These are phyloP conservation scores for Dicranocentrus wangi DNA, from an alignment of 2,888 invertebrate genomes.

Conservation along the genomic window DNA sequence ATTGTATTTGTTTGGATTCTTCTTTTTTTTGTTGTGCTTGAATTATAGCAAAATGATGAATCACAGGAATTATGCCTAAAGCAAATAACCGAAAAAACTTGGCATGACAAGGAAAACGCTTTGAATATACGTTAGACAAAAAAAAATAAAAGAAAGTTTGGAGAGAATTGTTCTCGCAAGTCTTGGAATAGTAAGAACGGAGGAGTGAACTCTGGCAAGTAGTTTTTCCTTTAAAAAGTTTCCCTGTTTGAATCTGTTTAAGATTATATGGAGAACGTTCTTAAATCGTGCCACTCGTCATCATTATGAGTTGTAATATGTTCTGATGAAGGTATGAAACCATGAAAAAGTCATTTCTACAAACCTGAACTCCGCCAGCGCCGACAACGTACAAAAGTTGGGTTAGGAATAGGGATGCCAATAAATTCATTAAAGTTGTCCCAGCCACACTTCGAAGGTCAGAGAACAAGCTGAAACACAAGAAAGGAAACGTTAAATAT, in stretches of 20 bases:
- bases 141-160: too few species aligned
- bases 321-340: too few species aligned
- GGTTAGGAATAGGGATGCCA: conserved; percentile 81
- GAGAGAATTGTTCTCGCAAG: background rate
- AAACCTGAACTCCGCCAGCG: conserved; percentile 81
- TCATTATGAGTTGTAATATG: too few species aligned
- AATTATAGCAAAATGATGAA: conserved; percentile 22
- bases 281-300: background rate
- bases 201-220: background rate
- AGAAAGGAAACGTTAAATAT: conserved; percentile 67
- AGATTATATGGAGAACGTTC: background rate
- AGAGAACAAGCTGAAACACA: conserved; percentile 80
- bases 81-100: background rate
- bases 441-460: conserved; percentile 81
- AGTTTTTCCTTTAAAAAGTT: background rate
- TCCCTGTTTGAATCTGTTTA: background rate
- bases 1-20: too few species aligned
- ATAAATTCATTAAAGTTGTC: conserved; percentile 81
- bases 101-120: background rate
- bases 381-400: conserved; percentile 82
- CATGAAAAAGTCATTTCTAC: conserved; percentile 9
- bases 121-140: background rate
- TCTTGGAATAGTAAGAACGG: background rate
- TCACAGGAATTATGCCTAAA: conserved; percentile 10
- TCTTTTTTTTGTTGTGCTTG: too few species aligned